These are phyloP conservation scores for Athene cunicularia DNA, from an alignment of 2,113 vertebrate genomes.

Conservation along the genomic window DNA sequence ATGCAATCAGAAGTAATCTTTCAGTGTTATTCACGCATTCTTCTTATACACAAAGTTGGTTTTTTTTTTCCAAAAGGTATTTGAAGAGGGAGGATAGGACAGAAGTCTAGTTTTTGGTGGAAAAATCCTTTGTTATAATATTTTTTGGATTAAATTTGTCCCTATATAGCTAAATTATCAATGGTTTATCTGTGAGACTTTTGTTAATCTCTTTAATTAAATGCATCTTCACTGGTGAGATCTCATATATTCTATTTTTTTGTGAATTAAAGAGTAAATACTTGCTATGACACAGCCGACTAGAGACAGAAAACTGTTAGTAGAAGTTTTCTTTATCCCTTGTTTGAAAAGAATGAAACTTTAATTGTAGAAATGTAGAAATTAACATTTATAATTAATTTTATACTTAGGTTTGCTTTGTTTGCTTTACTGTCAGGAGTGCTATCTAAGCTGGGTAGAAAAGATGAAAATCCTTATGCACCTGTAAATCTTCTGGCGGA, in stretches of 20 bases:
- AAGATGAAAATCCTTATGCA: conserved; percentile 83
- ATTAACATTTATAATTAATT: background rate
- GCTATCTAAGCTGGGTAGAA: conserved; percentile 87
- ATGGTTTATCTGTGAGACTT: background rate
- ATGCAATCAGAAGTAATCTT: background rate
- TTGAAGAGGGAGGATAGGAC: background rate
- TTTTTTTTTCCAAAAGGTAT: background rate
- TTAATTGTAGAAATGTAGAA: background rate
- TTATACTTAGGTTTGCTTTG: background rate
- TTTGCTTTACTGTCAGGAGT: conserved; percentile 78
- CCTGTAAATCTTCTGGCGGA: conserved; percentile 92
- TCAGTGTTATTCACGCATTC: background rate
- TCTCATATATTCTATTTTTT: background rate
- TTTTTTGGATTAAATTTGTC: background rate
- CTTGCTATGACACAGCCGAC: background rate
- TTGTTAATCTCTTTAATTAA: background rate
- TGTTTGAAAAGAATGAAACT: background rate
- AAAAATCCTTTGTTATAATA: background rate
- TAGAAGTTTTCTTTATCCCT: background rate
- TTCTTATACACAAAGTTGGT: rapidly evolving
- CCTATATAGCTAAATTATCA: background rate
- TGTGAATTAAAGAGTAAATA: background rate
- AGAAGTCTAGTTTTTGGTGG: background rate
- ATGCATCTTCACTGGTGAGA: background rate
- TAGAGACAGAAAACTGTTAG: background rate